A percentile compares a stretch with the other conserved stretches of the same genome.
Conservation (phyloP, 2,113 vertebrate genomes). For the Loxodonta africana region DNA sequence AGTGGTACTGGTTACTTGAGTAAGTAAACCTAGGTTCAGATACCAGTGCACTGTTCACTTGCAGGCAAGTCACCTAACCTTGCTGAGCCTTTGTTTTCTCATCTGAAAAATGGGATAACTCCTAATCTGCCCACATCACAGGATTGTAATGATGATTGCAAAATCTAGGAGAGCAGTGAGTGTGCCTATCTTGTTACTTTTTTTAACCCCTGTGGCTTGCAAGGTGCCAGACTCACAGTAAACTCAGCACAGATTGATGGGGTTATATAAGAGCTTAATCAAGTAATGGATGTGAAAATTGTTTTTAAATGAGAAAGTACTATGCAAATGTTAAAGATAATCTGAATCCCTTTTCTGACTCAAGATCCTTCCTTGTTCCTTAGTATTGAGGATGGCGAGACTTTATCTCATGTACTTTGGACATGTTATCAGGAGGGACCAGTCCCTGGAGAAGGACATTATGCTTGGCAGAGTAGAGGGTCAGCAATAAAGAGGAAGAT, state of each 20-base stretch:
- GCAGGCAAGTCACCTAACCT: background rate
- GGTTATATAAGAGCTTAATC: background rate
- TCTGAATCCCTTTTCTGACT: conserved; percentile 1
- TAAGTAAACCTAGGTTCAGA: background rate
- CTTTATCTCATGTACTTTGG: background rate
- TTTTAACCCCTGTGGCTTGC: background rate
- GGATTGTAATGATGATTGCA: background rate
- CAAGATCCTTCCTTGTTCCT: background rate
- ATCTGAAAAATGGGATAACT: background rate
- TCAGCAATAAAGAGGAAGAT: background rate
- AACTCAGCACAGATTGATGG: background rate
- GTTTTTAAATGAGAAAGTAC: background rate
- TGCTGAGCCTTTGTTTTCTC: background rate
- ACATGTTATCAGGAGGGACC: background rate
- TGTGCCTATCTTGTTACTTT: background rate
- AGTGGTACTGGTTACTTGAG: background rate
- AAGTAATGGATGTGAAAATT: background rate
- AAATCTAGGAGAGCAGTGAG: background rate
- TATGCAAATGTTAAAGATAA: background rate
- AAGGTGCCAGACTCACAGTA: background rate
- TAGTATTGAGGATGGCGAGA: background rate
- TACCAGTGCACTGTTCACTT: background rate
- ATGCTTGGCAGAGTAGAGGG: background rate
- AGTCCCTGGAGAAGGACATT: background rate
- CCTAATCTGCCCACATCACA: background rate